Conservation (phyloP, 1,140 invertebrate genomes). For the Sminthurinus signatus region DNA sequence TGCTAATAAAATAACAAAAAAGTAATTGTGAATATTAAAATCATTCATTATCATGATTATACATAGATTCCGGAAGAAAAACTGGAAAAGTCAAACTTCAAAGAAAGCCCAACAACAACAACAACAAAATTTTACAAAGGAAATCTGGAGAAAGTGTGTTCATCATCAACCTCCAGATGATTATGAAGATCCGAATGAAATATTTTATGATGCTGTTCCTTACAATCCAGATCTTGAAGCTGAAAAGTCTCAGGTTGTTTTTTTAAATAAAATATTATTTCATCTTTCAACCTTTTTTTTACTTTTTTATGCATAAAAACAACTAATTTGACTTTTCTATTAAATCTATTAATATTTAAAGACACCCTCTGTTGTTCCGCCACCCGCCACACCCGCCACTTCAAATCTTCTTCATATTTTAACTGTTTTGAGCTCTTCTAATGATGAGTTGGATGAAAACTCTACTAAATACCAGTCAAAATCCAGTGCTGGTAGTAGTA, state of each 20-base stretch:
- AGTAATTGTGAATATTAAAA: too few species aligned
- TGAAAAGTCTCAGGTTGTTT: not conserved
- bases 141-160: constrained; percentile 34
- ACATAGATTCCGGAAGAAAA: constrained; percentile 35
- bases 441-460: constrained; percentile 37
- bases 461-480: constrained; percentile 2
- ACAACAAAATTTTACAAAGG: constrained; percentile 24
- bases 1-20: too few species aligned
- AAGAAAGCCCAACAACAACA: constrained; percentile 10
- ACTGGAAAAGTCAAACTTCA: constrained; percentile 26
- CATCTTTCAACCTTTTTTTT: too few species aligned
- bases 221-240: not conserved
- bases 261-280: not conserved
- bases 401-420: constrained; percentile 38
- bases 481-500: not conserved
- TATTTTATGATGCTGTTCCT: constrained; percentile 7
- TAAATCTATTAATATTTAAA: too few species aligned
- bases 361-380: not conserved
- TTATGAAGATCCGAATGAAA: not conserved
- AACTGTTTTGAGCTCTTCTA: constrained; percentile 37
- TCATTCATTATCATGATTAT: too few species aligned
- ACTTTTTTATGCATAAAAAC: not conserved
- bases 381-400: constrained; percentile 15
- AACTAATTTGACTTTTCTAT: not conserved
- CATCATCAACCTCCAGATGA: constrained; percentile 14